Evolutionary conservation across 1,140 invertebrate species (phyloP).

Genomic region (Lordiphosa collinella): DNA sequence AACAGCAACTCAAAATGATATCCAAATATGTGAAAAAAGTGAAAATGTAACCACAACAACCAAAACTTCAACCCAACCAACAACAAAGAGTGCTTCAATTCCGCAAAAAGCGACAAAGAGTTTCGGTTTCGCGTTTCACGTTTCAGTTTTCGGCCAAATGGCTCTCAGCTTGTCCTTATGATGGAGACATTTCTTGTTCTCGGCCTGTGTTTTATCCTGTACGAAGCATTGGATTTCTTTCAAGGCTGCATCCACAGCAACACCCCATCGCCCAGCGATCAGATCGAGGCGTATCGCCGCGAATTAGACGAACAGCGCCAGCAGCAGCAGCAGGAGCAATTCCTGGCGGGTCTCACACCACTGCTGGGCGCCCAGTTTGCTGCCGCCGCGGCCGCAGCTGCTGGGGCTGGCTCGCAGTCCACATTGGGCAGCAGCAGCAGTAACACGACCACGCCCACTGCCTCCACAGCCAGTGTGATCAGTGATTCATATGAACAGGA

Average conservation of each 20-base stretch:
- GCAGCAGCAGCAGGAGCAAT: slow-evolving; percentile 78
- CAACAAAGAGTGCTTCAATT: too few species aligned
- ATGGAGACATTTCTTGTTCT: slow-evolving; percentile 80
- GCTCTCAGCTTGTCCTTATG: slow-evolving; percentile 71
- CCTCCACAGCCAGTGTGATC: slow-evolving; percentile 62
- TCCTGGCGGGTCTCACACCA: slow-evolving; percentile 68
- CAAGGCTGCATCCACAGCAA: slow-evolving; percentile 79
- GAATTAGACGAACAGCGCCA: slow-evolving; percentile 78
- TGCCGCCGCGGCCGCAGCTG: slow-evolving; percentile 60
- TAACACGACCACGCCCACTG: slow-evolving; percentile 52
- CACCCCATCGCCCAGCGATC: slow-evolving; percentile 66
- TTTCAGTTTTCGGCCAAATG: slow-evolving; percentile 49
- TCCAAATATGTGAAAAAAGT: too few species aligned
- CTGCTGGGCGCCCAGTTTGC: slow-evolving; percentile 69
- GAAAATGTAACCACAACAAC: too few species aligned
- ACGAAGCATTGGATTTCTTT: slow-evolving; percentile 80
- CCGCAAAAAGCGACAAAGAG: too few species aligned
- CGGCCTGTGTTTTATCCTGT: slow-evolving; percentile 79
- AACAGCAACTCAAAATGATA: too few species aligned
- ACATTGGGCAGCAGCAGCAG: slow-evolving; percentile 41
- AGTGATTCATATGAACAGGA: slow-evolving; percentile 65
- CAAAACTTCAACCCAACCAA: too few species aligned
- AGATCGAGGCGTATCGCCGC: slow-evolving; percentile 77
- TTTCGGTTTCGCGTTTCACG: slow-evolving; percentile 12
- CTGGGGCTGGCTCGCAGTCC: slow-evolving; percentile 57